A percentile compares a stretch with the other conserved stretches of the same genome.
Conservation (phyloP, 2,797 vertebrate species). For the Molossus molossus region DNA sequence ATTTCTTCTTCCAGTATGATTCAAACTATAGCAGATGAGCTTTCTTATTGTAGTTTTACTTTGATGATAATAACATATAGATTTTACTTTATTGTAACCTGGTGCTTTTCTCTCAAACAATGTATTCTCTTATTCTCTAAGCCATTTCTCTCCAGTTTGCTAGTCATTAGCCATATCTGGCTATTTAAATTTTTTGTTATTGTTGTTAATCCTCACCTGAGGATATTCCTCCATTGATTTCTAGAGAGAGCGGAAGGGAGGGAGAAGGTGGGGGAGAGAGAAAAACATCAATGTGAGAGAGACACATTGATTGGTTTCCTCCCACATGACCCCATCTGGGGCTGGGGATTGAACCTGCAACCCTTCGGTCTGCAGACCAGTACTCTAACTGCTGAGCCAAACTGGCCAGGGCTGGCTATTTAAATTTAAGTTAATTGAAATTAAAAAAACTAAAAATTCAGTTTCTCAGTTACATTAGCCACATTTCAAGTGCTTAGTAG, state of each 20-base stretch:
- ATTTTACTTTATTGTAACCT: not conserved
- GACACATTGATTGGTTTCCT: no score
- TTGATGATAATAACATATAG: not conserved
- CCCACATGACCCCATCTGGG: no score
- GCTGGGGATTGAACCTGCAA: no score
- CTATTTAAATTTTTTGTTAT: not conserved
- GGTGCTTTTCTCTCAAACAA: not conserved
- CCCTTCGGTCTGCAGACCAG: no score
- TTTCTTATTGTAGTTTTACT: not conserved
- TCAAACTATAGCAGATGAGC: not conserved
- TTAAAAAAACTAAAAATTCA: not conserved
- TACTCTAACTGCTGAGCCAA: no score
- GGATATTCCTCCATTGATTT: no score
- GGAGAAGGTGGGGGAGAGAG: no score
- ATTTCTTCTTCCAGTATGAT: not conserved
- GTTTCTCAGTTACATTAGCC: not conserved
- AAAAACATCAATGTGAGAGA: no score
- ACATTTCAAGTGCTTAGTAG: not conserved
- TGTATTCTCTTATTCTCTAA: not conserved
- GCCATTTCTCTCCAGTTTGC: not conserved
- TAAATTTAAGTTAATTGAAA: not conserved
- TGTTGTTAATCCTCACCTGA: no score
- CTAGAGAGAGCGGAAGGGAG: no score
- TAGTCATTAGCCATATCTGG: not conserved
- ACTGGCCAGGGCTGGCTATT: not conserved